These are phyloP conservation scores for Calidris pygmaea DNA, from an alignment of 2,113 vertebrate species.

Conservation along the genomic window DNA sequence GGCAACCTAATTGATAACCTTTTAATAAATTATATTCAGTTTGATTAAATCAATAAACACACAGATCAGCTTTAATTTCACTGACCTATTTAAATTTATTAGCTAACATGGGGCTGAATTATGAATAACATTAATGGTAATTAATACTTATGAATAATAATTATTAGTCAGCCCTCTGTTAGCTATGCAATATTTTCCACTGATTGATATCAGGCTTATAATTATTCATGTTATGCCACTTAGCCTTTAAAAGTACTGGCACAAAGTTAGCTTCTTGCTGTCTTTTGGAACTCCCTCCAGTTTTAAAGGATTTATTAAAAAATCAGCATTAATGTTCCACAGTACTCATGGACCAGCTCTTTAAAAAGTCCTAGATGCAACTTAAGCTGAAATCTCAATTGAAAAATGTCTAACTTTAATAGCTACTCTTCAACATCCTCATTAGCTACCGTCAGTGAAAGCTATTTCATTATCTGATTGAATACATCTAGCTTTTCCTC, in stretches of 20 bases:
- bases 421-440: neutral
- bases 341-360: neutral
- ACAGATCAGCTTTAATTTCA: neutral
- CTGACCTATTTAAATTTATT: neutral
- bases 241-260: conserved; percentile 11
- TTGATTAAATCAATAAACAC: conserved; percentile 8
- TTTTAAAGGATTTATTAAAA: conserved; percentile 21
- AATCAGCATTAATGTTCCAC: neutral
- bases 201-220: conserved; percentile 10
- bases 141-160: conserved; percentile 3
- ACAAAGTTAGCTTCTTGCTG: neutral
- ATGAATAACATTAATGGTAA: neutral
- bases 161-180: neutral
- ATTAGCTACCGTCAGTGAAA: neutral
- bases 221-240: conserved; percentile 12
- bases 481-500: neutral
- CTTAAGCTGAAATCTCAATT: neutral
- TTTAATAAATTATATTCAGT: neutral
- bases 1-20: neutral
- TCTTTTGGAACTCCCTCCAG: neutral
- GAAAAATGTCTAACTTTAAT: neutral
- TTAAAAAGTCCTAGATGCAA: neutral
- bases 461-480: neutral
- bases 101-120: neutral
- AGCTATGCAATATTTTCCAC: neutral